Evolutionary conservation across 2,888 invertebrate genomes (phyloP), one percentile per base, ranked within the genome.

Genomic region (Pseudococcus viburni): DNA sequence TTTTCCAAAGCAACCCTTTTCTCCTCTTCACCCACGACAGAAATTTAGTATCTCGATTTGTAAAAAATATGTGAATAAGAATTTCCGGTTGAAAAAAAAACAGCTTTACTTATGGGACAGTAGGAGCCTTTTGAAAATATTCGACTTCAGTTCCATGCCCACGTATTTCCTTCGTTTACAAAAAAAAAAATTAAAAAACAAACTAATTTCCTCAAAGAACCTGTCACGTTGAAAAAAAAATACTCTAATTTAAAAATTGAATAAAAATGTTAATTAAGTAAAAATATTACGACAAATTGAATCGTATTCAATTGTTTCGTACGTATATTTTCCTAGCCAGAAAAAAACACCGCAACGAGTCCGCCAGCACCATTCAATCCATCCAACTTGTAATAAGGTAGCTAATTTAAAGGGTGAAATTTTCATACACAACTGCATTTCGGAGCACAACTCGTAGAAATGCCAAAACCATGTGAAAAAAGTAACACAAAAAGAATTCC

Each of bases 381-480:
- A 64, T 22, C 9, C 64, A 59, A 59, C 59, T 59, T 59, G 0
- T 8, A 46, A 15, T 51, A 12, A 51, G 15, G 48, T 51, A 15
- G 59, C 19, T 64, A 64, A 64, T 64, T 64, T 17, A 19, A 64
- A 22, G 64, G 64, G 64, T 64, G n/a, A 19, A 19, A 11, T 64
- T 64, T 64, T 8, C 6, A 19, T 64, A 19, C 64, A 64, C n/a
- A 9, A 64, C 5, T 22, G 55, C 64, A 64, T 22, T 22, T 64
- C 19, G 19, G n/a, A 15, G n/a, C 11, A 1, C 19, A 64, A 12
- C n/a, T 59, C n/a, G 15, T 64, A 64, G 64, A 64, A 64, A 33
- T 33, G 73, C 73, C 73, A 73, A 73, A 73, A 73, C 68, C 68
- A 68, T 26, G n/a, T 68, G 26, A 68, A 68, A 64, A 64, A 8